Conservation (phyloP, 2,113 vertebrate genomes). For the Athene cunicularia region DNA sequence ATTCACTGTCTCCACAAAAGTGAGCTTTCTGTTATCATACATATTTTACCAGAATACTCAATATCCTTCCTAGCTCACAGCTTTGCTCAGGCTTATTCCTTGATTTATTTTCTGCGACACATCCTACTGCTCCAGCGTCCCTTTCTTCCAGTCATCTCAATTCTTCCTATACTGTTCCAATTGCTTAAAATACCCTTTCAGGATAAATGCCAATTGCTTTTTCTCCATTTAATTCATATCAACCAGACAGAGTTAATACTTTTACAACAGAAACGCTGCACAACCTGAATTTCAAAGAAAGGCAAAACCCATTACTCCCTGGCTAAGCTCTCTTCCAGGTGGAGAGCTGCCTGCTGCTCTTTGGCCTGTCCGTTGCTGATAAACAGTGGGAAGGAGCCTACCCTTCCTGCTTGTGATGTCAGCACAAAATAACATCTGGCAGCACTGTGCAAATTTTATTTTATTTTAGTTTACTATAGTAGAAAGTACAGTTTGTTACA, state of each 20-base stretch:
- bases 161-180: not conserved
- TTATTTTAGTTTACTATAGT: not conserved
- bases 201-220: not conserved
- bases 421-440: constrained; percentile 2
- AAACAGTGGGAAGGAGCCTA: not conserved
- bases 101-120: not conserved
- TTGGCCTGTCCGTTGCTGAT: not conserved
- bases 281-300: not conserved
- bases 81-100: not conserved
- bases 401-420: not conserved
- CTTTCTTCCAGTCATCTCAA: not conserved
- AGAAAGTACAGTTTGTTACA: constrained; percentile 35
- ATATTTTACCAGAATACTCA: not conserved
- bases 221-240: not conserved
- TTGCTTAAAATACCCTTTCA: not conserved
- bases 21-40: not conserved
- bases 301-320: not conserved
- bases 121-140: not conserved
- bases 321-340: not conserved
- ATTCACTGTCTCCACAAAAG: not conserved
- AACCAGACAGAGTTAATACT: not conserved
- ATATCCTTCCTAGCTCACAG: not conserved
- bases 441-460: not conserved
- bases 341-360: not conserved
- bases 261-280: not conserved